These are phyloP conservation scores for Amphiprion clarkii DNA, from an alignment of 2,797 vertebrate species.

Conservation along the genomic window DNA sequence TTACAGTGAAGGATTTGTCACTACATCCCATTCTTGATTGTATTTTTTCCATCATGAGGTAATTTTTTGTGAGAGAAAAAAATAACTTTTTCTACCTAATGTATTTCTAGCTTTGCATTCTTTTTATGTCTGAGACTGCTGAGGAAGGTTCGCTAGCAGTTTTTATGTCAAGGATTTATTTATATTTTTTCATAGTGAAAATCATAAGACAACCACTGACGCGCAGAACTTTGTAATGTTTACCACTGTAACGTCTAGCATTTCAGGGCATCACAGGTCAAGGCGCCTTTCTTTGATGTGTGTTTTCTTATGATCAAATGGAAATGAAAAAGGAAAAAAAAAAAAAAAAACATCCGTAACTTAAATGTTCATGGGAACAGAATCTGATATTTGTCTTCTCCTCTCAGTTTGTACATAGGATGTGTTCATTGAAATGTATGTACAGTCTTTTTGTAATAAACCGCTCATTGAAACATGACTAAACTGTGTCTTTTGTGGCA, in stretches of 20 bases:
- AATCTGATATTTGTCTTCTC: conserved; percentile 78
- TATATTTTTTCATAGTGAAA: conserved; percentile 77
- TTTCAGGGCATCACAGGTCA: conserved; percentile 80
- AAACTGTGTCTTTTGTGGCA: conserved; percentile 1
- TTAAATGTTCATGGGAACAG: conserved; percentile 79
- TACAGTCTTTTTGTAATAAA: conserved; percentile 93
- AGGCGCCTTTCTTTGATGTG: conserved; percentile 73
- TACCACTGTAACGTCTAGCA: conserved; percentile 75
- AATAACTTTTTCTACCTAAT: conserved; percentile 71
- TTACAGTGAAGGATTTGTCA: conserved; percentile 61
- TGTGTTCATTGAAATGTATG: conserved; percentile 88
- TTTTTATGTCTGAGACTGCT: conserved; percentile 71
- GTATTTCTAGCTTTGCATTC: conserved; percentile 76
- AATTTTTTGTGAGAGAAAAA: conserved; percentile 53
- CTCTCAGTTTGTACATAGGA: conserved; percentile 86
- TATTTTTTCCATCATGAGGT: conserved; percentile 74
- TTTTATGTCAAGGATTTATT: conserved; percentile 80
- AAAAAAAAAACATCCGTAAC: conserved; percentile 57
- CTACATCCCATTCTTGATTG: conserved; percentile 75
- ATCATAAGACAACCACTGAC: conserved; percentile 79
- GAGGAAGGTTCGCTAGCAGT: conserved; percentile 61
- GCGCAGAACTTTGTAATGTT: conserved; percentile 80
- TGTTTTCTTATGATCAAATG: conserved; percentile 78
- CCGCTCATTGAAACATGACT: conserved; percentile 75
- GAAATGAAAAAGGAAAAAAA: conserved; percentile 31